Evolutionary conservation across 2,797 vertebrate genomes (phyloP), one percentile per base, ranked within the genome.

Genomic region (Geranospiza caerulescens): DNA sequence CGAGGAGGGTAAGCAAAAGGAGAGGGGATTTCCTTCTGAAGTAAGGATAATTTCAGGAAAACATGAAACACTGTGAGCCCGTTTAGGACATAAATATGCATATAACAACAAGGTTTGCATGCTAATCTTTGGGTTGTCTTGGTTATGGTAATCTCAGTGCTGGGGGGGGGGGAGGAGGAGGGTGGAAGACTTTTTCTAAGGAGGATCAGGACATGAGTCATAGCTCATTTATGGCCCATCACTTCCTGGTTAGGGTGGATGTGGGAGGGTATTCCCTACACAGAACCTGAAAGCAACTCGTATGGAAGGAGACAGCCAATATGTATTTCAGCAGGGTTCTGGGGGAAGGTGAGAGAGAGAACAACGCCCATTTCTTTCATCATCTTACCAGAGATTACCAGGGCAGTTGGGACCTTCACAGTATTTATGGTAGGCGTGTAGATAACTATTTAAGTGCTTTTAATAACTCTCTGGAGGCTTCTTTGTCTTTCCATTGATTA

Each of bases 251-350:
- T 88, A 23, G 66, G 64, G 66, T 87, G 88, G 82, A 45, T 58
- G 92, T 95, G 66, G 95, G 92, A 87, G 88, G 86, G 92, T 95
- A 91, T 93, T 96, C 93, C 94, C 83, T 92, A 47, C 70, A 38
- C 58, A 84, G 94, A 95, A 82, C 38, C 88, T 93, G 62, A 68
- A 78, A 74, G 48, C 38, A 34, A n/a, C 33, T 78, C 76, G 36
- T 73, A 15, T 82, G 81, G 79, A 60, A 91, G 76, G 82, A 93
- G 85, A 72, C 52, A 94, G 33, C 64, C 72, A 78, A 3, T 75
- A 94, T 73, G 80, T 97, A 81, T 83, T 96, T 94, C 82, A 79
- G 90, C 55, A 58, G 38, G 29, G 47, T 93, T 93, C 82, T 0
- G 58, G 80, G 90, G 92, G 92, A 90, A 82, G 76, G 73, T 95